Percentiles rank a stretch among this genome's conserved stretches.
These are phyloP conservation scores for Chymomyza procnemis DNA, from an alignment of 2,888 invertebrate genomes.

Conservation along the genomic window DNA sequence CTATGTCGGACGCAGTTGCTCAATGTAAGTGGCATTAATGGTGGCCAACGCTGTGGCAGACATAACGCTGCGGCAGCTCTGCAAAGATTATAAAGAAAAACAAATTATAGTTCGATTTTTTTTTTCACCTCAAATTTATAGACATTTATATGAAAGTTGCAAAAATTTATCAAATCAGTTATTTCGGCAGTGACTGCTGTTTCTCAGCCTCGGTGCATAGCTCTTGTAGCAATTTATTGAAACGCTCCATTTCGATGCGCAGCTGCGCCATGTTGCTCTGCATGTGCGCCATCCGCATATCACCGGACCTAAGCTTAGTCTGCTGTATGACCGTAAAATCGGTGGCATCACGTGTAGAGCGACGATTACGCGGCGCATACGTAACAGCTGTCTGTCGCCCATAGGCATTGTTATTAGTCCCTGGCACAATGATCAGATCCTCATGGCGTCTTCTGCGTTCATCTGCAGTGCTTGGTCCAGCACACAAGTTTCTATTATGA, in stretches of 20 bases:
- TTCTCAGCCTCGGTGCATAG: conserved; percentile 20
- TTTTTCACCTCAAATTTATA: too few species aligned
- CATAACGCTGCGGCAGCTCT: background rate
- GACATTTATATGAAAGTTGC: too few species aligned
- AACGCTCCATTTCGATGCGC: conserved; percentile 45
- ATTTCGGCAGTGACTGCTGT: conserved; percentile 4
- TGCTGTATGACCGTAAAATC: conserved; percentile 45
- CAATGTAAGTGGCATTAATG: conserved; percentile 6
- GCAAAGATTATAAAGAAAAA: background rate
- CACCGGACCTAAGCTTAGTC: conserved; percentile 43
- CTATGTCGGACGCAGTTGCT: background rate
- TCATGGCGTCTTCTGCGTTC: background rate
- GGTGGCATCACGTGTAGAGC: conserved; percentile 15
- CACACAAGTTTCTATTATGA: conserved; percentile 15
- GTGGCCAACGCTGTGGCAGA: background rate
- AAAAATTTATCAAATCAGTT: background rate
- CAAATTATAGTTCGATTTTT: background rate
- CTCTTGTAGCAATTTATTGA: conserved; percentile 31
- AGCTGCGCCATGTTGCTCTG: conserved; percentile 41
- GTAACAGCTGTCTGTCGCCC: too few species aligned
- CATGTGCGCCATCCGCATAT: conserved; percentile 47
- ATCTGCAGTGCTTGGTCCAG: conserved; percentile 17
- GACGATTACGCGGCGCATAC: background rate
- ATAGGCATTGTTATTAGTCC: too few species aligned
- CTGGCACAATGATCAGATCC: background rate